Percentiles rank a stretch among this genome's conserved stretches.
phyloP scores from a whole-genome alignment of 92 coral and sea anemone species.

The Siderastrea radians region DNA sequence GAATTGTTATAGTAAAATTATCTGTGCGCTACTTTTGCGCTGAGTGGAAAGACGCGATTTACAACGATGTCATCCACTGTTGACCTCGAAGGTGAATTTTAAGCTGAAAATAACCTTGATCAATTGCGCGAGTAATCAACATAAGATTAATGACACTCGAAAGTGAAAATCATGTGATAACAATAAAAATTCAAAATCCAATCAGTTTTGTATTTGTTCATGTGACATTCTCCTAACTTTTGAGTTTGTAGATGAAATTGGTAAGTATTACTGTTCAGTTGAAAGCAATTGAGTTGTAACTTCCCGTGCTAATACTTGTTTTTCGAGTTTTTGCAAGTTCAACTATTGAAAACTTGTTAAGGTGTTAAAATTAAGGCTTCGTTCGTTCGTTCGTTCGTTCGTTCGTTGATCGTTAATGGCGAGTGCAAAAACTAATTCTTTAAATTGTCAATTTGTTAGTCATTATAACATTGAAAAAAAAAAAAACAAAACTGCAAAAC shows the following conservation, averaged over 20 bases:
- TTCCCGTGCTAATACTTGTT: background rate
- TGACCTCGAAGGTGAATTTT: background rate
- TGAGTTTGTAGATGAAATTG: background rate
- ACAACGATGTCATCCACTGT: background rate
- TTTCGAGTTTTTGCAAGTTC: background rate
- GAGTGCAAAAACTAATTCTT: background rate
- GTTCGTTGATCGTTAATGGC: background rate
- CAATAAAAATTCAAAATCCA: background rate
- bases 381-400: no score
- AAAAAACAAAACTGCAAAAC: background rate
- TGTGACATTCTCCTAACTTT: background rate
- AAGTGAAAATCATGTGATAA: background rate
- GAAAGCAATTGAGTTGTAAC: no score
- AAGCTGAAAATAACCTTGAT: background rate
- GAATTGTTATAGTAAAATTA: background rate
- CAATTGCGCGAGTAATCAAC: background rate
- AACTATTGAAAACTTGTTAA: background rate
- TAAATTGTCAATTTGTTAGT: background rate
- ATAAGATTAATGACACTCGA: slow-evolving; percentile 10
- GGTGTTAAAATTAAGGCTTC: no score
- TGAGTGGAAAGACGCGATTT: background rate
- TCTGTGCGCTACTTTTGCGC: background rate
- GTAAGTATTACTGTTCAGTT: background rate
- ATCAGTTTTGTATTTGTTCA: no score
- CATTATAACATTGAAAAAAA: background rate